Conservation (phyloP, 2,113 vertebrate genomes). For the Crotalus horridus region DNA sequence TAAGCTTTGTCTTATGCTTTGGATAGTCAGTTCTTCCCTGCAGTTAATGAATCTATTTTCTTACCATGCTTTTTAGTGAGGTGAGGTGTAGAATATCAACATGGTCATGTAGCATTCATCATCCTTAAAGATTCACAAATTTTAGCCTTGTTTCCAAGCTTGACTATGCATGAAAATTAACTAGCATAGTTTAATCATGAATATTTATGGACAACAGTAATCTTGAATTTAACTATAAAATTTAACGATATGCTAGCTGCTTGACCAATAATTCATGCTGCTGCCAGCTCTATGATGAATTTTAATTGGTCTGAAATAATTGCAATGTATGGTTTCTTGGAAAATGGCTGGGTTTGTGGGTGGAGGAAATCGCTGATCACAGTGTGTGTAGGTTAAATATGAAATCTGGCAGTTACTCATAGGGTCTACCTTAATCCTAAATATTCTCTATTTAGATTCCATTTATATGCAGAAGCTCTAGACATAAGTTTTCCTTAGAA, state of each 20-base stretch:
- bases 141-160: conserved; percentile 20
- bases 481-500: neutral
- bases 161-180: conserved; percentile 48
- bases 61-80: neutral
- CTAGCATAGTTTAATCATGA: conserved; percentile 29
- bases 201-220: conserved; percentile 52
- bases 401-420: neutral
- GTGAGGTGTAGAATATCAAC: neutral
- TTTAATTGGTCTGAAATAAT: conserved; percentile 50
- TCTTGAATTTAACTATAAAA: conserved; percentile 54
- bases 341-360: neutral
- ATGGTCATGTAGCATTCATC: neutral
- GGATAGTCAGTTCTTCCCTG: neutral
- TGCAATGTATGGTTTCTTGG: conserved; percentile 38
- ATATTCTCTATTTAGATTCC: neutral
- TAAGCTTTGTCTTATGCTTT: neutral
- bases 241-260: conserved; percentile 47
- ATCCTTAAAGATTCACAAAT: conserved; percentile 14
- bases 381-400: neutral
- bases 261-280: conserved; percentile 51
- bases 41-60: neutral
- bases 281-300: conserved; percentile 39
- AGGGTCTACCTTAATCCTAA: neutral
- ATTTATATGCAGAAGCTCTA: neutral
- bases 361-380: neutral